These are phyloP conservation scores for Xenotilapia leptura DNA, from an alignment of 2,113 vertebrate species.

Conservation along the genomic window DNA sequence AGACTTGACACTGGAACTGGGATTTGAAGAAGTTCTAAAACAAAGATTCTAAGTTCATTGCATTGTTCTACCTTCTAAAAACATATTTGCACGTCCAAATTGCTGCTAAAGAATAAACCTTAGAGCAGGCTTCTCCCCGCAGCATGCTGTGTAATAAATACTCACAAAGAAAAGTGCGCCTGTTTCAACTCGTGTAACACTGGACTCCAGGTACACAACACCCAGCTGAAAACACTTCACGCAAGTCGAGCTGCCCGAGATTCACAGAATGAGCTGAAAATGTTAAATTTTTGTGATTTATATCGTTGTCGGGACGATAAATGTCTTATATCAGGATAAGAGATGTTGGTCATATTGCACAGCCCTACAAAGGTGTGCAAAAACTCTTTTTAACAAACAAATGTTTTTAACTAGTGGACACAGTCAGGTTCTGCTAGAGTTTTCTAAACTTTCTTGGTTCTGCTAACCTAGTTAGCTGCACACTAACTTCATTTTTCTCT, in stretches of 20 bases:
- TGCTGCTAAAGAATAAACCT: background rate
- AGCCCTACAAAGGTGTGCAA: background rate
- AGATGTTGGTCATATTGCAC: background rate
- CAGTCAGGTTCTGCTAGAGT: background rate
- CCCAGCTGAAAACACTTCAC: background rate
- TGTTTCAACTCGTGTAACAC: background rate
- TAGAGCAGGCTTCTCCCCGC: background rate
- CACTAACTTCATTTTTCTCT: background rate
- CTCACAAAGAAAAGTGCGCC: background rate
- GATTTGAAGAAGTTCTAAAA: too few species aligned
- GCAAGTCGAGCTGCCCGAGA: background rate
- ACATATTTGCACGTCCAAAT: background rate
- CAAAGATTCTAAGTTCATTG: background rate
- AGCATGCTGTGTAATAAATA: rapidly evolving
- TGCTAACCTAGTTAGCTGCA: background rate
- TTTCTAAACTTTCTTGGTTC: background rate
- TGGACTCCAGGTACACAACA: background rate
- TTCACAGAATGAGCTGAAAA: background rate
- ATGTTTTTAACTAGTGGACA: background rate
- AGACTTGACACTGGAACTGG: too few species aligned
- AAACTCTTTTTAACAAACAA: background rate
- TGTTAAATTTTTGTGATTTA: rapidly evolving
- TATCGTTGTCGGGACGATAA: background rate
- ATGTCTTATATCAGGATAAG: background rate
- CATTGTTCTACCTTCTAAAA: background rate